Base-by-base conservation (phyloP, 2,888 invertebrate species). In the Dorcus hopei region DNA sequence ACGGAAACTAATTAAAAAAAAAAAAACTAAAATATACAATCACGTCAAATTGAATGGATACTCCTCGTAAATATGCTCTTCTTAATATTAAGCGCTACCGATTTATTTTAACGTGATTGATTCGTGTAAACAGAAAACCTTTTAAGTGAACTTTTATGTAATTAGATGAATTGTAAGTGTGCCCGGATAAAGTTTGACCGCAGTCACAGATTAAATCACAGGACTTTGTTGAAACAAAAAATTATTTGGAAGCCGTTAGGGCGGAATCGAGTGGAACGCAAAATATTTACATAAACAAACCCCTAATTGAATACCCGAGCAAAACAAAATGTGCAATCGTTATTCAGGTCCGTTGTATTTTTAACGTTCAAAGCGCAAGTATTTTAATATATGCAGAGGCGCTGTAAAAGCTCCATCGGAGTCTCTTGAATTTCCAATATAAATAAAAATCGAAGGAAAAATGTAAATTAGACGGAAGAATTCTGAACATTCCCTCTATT, bases 281-380 rank as follows among this genome's bases (percentile, higher is more conserved):
- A 60, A 63, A 63, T 66, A 69, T 70, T 72, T 69, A 68, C 70
- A 72, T 70, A 71, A 72, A 71, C 70, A 70, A 70, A 68, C 65
- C 68, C 70, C 68, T 72, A 72, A 74, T 74, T 73, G 72, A 72
- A 72, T 69, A 62, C 66, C 63, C 64, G 63, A 68, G 65, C 64
- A 66, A 69, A 71, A 70, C 68, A 70, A 73, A 71, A 70, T 70
- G 69, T 67, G 68, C 71, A 71, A 71, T 72, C 72, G 71, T 70
- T 73, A 72, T 73, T 72, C 72, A 69, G 65, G 65, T 68, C 69
- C 70, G 68, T 71, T 71, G 58, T 58, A 58, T 63, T 61, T 61
- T 63, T 59, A 61, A 55, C 61, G 57, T 62, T 62, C 54, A 60
- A 51, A 45, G 54, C 51, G 7, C 43, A 64, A 68, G 65, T 65